Base-by-base conservation (phyloP, 53 echinoderm and acorn worm genomes). In the Holothuria scabra region DNA sequence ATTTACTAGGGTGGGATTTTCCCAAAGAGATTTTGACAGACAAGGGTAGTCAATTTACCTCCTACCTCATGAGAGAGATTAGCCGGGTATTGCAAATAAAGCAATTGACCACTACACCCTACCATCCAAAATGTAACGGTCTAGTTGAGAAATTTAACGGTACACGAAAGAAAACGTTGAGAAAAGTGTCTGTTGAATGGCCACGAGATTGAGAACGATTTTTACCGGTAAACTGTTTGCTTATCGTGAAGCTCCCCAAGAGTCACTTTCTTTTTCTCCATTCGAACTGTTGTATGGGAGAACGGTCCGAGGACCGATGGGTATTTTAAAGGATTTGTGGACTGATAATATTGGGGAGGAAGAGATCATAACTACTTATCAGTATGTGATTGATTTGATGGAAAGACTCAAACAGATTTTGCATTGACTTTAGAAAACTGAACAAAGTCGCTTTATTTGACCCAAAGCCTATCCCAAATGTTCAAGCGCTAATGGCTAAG, bases 221-320 rank as follows among this genome's bases (percentile, higher is more conserved):
- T 16, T 61, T 26, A 61, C 61, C 61, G 4, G 61, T 61, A 4
- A 8, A 26, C 12, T n/a, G n/a, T 61, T 26, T 5, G 61, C 61
- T 7, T 61, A 61, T 12, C 26, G 61, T 23, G 61, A 61, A 16
- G 61, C 26, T 26, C 61, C 61, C n/a, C 61, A 61, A 16, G 61
- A 61, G 12, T 23, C 22, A 7, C 26, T 61, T 7, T 7, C 8
- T 5, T 61, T 61, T 12, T n/a, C 61, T 6, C 61, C 61, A 61
- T 61, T 26, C 61, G 61, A 61, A 61, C 26, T 61, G 61, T 61
- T 61, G 61, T 61, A 61, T 12, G 61, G 61, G 26, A 61, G 61
- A 61, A 61, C 61, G 61, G 61, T 61, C 8, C 6, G 12, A 26
- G 61, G 12, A 26, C 61, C 61, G 13, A 5, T 61, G 7, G 26